Evolutionary conservation across 2,113 vertebrate genomes (phyloP), one percentile per base, ranked within the genome.

Genomic region (Romanogobio albipinnatus): DNA sequence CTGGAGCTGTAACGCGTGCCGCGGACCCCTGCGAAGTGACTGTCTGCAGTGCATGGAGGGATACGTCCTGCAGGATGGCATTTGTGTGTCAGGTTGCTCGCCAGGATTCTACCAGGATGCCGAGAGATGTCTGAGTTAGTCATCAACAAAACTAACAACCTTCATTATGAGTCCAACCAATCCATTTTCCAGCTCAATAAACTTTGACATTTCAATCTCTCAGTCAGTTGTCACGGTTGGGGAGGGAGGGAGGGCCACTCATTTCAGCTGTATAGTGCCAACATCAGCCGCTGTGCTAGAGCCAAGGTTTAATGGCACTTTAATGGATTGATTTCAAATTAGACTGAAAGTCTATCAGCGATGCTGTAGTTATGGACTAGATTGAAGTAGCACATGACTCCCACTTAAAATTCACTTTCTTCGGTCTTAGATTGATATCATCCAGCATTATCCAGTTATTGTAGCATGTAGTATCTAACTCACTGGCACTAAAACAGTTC

Each of bases 21-120:
- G 81, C 3, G 98, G 98, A 3, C 97, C 98, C 0, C 93, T 91
- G 71, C 91, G 88, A 29, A 97, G 92, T 0, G 97, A 99, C 91
- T 99, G 98, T 90, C 92, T 98, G 87, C 97, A 96, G 92, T 99
- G 98, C 90, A 96, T 98, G 97, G 97, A 98, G 6, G 96, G 96
- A 45, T 93, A 96, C 0, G 43, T 96, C 45, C 90, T 99, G 47
- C 96, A 98, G 14, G 89, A 95, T 0, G 96, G 97, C 0, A 82
- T 96, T 17, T 99, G 98, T 15, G 64, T 93, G 9, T 94, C 96
- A 22, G 91, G 90, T 1, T 99, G 98, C 81, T 92, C 95, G 0
- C 26, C 86, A 0, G 92, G 94, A 1, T 95, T 93, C 89, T 99
- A 95, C 89, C 92, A 2, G 87, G 95, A 96, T 0, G 81, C 89